Evolutionary conservation across 2,888 invertebrate species (phyloP).

Genomic region (Hydrotaea cyrtoneurina): DNA sequence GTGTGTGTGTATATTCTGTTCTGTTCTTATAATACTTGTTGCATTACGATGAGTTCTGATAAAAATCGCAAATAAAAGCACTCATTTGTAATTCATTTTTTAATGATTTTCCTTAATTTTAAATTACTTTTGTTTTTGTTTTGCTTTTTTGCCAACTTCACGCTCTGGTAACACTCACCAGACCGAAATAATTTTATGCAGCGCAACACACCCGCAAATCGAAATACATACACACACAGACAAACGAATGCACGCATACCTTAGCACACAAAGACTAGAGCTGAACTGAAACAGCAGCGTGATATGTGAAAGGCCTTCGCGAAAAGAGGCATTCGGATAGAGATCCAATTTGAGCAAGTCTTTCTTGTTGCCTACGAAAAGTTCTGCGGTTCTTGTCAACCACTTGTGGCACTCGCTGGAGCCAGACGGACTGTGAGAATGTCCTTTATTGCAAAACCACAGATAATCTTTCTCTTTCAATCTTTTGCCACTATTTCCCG

Average conservation of each 20-base stretch:
- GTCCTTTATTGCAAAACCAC: too few species aligned
- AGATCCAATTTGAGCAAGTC: too few species aligned
- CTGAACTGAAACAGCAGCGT: background rate
- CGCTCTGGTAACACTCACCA: slow-evolving; percentile 81
- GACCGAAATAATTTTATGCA: slow-evolving; percentile 81
- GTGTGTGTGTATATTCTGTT: slow-evolving; percentile 29
- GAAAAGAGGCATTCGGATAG: background rate
- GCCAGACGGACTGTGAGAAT: too few species aligned
- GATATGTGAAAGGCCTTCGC: background rate
- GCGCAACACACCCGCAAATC: slow-evolving; percentile 77
- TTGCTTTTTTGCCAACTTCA: slow-evolving; percentile 79
- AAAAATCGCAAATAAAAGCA: slow-evolving; percentile 68
- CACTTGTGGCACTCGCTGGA: too few species aligned
- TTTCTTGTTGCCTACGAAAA: too few species aligned
- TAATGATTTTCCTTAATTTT: slow-evolving; percentile 65
- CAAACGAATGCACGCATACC: background rate
- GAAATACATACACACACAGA: slow-evolving; percentile 56
- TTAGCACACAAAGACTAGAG: background rate
- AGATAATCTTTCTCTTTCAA: too few species aligned
- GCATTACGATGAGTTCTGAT: slow-evolving; percentile 64
- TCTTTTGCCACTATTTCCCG: too few species aligned
- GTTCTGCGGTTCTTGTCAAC: too few species aligned
- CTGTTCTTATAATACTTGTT: slow-evolving; percentile 56
- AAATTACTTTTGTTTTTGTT: slow-evolving; percentile 67
- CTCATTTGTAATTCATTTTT: slow-evolving; percentile 68